These are phyloP conservation scores for Salminus brasiliensis DNA, from an alignment of 2,113 vertebrate genomes.

Conservation along the genomic window DNA sequence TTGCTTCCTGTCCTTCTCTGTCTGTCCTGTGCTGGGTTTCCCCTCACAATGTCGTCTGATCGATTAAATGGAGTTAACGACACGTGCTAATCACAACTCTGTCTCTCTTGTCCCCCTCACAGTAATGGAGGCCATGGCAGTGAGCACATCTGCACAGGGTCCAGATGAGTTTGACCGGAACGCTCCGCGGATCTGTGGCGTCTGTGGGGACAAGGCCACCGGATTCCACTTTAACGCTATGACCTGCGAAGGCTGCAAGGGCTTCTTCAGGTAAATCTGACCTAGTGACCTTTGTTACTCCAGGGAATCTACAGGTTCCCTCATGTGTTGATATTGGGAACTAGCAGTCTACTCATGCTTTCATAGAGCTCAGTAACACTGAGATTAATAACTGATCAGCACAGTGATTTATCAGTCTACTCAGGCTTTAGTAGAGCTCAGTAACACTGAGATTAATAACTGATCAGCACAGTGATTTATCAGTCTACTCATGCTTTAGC, in stretches of 20 bases:
- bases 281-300: too few species aligned
- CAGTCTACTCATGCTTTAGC: too few species aligned
- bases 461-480: too few species aligned
- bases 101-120: slow-evolving; percentile 20
- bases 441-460: too few species aligned
- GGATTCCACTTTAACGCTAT: slow-evolving; percentile 99
- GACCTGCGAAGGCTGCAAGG: slow-evolving; percentile 99
- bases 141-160: slow-evolving; percentile 81
- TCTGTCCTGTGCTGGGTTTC: not conserved
- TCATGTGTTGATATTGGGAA: too few species aligned
- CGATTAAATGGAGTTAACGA: not conserved
- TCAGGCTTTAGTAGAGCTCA: too few species aligned
- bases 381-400: too few species aligned
- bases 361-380: too few species aligned
- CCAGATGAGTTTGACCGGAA: slow-evolving; percentile 84
- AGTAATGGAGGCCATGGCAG: slow-evolving; percentile 82
- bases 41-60: not conserved
- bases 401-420: too few species aligned
- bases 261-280: slow-evolving; percentile 90
- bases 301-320: too few species aligned
- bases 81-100: not conserved
- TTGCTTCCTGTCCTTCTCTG: not conserved
- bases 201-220: slow-evolving; percentile 93
- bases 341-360: too few species aligned
- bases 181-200: slow-evolving; percentile 88